Evolutionary conservation across 2,888 invertebrate genomes (phyloP), one percentile per base, ranked within the genome.

Genomic region (Limulus polyphemus): DNA sequence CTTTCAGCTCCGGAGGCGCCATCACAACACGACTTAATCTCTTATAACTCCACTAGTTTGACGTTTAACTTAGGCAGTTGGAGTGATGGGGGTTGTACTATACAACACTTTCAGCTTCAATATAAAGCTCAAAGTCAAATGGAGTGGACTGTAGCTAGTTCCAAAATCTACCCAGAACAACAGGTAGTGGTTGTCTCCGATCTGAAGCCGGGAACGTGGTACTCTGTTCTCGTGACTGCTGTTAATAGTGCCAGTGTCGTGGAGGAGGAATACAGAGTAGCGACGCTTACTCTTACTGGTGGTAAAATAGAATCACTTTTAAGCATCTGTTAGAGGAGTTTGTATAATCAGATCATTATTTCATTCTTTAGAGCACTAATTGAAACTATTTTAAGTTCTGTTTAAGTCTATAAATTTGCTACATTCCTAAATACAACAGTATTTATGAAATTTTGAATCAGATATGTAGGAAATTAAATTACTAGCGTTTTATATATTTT

Each of bases 261-360:
- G 51, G 92, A 93, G 58, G 92, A 91, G 64, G 90, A 92, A 79
- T 92, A 93, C 74, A 91, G 92, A 79, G 93, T 94, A 77, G 92
- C 94, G 32, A 95, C 95, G 3, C 82, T 94, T 49, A 93, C 93
- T 48, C 84, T 89, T 69, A 90, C 90, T 70, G 95, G 95, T 83
- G 92, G 94, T 94, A 83, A 80, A 32, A 32, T 32, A 32, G 7
- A 5, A 32, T 32, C 3, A 32, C 32, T 32, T 32, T 32, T 2
- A 32, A 4, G 17, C 54, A 13, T 54, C 32, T 54, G 16, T 32
- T 32, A 32, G 32, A 32, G 32, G 32, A 32, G 32, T 7, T 32
- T 32, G 32, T 32, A 32, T 32, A 32, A 32, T 32, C 3, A 32
- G 7, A 32, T 32, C 32, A 32, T 32, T 32, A 7, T 32, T 5